phyloP scores from a whole-genome alignment of 2,113 vertebrate species.

The Sebastes fasciatus region DNA sequence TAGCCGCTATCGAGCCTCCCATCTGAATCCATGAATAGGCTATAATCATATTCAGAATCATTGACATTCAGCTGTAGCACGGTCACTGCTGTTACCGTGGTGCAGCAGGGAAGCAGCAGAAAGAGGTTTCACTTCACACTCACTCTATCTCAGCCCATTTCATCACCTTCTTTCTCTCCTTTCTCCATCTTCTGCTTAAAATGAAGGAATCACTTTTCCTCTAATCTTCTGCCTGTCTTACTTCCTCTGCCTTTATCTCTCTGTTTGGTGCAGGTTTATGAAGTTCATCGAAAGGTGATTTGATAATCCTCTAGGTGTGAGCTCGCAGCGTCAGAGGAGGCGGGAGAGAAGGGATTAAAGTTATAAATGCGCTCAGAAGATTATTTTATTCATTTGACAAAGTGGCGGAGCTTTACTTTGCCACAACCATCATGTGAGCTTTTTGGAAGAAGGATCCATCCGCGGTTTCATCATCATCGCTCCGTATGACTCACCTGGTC shows the following conservation, averaged over 20 bases:
- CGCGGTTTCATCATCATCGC: neutral
- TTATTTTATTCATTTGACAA: conserved; percentile 54
- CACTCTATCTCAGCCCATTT: conserved; percentile 8
- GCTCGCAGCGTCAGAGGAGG: conserved; percentile 6
- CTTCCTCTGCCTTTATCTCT: conserved; percentile 15
- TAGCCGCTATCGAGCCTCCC: conserved; percentile 61
- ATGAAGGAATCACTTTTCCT: conserved; percentile 3
- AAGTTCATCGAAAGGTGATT: conserved; percentile 59
- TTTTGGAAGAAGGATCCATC: neutral
- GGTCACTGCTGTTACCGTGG: conserved; percentile 43
- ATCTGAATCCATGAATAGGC: conserved; percentile 70
- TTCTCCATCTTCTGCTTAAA: neutral
- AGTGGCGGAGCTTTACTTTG: conserved; percentile 32
- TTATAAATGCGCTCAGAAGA: conserved; percentile 38
- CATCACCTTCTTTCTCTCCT: conserved; percentile 27
- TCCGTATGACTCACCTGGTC: conserved; percentile 34
- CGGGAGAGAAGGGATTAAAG: conserved; percentile 40
- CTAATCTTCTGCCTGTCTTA: conserved; percentile 24
- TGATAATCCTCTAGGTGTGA: conserved; percentile 47
- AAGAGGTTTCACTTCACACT: conserved; percentile 36
- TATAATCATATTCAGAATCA: conserved; percentile 72
- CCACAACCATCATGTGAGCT: conserved; percentile 15
- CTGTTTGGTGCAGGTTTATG: conserved; percentile 31
- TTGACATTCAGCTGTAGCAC: conserved; percentile 69
- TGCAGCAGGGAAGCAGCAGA: conserved; percentile 42